These are phyloP conservation scores for Callospermophilus lateralis DNA, from an alignment of 2,113 vertebrate genomes.

Conservation along the genomic window DNA sequence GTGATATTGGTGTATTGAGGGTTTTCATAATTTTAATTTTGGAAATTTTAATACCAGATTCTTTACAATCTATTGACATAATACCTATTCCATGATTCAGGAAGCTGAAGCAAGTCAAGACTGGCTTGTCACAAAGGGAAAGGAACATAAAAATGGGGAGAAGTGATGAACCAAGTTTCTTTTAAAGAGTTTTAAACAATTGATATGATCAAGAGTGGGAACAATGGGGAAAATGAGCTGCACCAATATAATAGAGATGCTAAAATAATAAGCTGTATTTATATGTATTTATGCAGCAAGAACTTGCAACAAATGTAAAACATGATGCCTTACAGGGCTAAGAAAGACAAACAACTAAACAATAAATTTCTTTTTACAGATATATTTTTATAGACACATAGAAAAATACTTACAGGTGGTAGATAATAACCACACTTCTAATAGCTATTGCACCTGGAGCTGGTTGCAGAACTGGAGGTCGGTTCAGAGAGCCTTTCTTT, in stretches of 20 bases:
- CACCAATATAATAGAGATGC: neutral
- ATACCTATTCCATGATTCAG: neutral
- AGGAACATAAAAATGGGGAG: neutral
- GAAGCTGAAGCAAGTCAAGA: neutral
- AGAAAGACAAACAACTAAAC: neutral
- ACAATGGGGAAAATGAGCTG: neutral
- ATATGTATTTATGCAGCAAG: neutral
- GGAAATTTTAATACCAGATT: neutral
- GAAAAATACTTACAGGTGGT: neutral
- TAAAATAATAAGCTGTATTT: neutral
- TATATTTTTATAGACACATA: neutral
- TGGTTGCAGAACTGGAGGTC: fast-evolving
- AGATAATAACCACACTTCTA: neutral
- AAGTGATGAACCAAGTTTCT: neutral
- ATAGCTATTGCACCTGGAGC: neutral
- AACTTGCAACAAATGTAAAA: neutral
- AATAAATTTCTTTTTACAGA: neutral
- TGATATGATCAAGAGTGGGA: neutral
- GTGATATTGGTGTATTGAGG: neutral
- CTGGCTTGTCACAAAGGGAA: neutral
- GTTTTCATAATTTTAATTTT: neutral
- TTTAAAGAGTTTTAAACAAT: neutral
- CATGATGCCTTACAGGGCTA: neutral
- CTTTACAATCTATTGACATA: neutral
- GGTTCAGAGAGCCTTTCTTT: neutral